Percentiles rank a stretch among this genome's conserved stretches.
Conservation (phyloP, 2,797 vertebrate genomes). For the Aplochiton taeniatus region DNA sequence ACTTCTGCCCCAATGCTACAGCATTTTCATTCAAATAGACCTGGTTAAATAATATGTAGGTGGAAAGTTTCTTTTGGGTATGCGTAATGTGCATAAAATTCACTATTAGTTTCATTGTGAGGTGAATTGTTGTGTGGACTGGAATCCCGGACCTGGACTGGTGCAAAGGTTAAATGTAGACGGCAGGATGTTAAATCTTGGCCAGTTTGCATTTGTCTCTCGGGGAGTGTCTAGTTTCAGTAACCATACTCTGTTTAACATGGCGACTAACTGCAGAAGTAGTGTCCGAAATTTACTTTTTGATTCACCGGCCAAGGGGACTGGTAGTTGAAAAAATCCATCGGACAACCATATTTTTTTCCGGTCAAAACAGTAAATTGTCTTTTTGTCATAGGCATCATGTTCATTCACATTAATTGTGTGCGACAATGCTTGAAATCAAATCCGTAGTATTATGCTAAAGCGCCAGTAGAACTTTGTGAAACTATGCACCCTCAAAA, state of each 20-base stretch:
- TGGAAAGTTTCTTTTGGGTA: background rate
- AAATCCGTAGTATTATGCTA: too few species aligned
- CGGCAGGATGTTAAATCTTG: background rate
- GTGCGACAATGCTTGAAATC: too few species aligned
- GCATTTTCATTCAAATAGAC: slow-evolving; percentile 4
- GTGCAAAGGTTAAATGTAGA: slow-evolving; percentile 25
- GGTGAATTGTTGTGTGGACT: slow-evolving; percentile 9
- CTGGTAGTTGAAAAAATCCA: too few species aligned
- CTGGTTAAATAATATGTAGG: background rate
- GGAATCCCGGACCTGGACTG: background rate
- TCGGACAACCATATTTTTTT: too few species aligned
- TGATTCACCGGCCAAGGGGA: too few species aligned
- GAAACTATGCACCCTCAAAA: too few species aligned
- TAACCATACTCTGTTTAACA: slow-evolving; percentile 13
- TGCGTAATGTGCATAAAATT: background rate
- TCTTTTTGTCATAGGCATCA: too few species aligned
- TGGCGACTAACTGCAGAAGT: background rate
- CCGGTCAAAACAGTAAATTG: too few species aligned
- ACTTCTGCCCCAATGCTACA: background rate
- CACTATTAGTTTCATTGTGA: slow-evolving; percentile 39
- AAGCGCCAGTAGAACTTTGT: too few species aligned
- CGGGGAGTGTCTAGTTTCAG: slow-evolving; percentile 18
- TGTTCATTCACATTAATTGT: too few species aligned
- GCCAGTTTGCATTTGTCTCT: slow-evolving; percentile 16
- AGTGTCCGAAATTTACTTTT: too few species aligned